Evolutionary conservation across 1,140 invertebrate species (phyloP), one percentile per base, ranked within the genome.

Genomic region (Hyles euphorbiae): DNA sequence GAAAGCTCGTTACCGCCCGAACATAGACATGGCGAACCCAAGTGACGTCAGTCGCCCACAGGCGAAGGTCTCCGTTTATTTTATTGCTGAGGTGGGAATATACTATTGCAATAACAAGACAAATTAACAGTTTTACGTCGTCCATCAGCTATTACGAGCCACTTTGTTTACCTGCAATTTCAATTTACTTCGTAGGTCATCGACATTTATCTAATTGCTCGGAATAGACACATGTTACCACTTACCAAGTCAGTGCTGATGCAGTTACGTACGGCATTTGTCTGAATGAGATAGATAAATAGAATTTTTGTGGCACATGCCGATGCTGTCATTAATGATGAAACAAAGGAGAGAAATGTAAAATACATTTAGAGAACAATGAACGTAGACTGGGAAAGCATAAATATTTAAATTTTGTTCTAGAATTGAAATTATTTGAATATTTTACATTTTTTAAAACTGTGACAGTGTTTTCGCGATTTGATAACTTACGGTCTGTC

Each of bases 11-110:
- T 51, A 61, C 63, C 47, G 64, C 61, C 61, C 61, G 22, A 52
- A 51, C 57, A 22, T 22, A 58, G 57, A 55, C 63, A 52, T 57
- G 66, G 68, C 68, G 22, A 63, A 44, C 70, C 62, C 65, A 34
- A 44, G 50, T 67, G 65, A 75, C 62, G 70, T 75, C 61, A 65
- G 11, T 51, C 12, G 40, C 55, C 52, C 63, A 52, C 59, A 45
- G 52, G 22, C 53, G 52, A 52, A 50, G 55, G 56, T 58, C 60
- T 65, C 67, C 61, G 56, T 70, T 75, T 62, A 71, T 71, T 69
- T 73, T 71, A 76, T 76, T 67, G 54, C 45, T 53, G 22, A 65
- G 64, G 45, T 32, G 62, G 63, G 58, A 58, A 65, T 51, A 60
- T 65, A 53, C 59, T 56, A 63, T 67, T 64, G 56, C 53, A 45